A percentile compares a stretch with the other conserved stretches of the same genome.
These are phyloP conservation scores for Globodera rostochiensis DNA, from an alignment of 1,140 invertebrate species.

Conservation along the genomic window DNA sequence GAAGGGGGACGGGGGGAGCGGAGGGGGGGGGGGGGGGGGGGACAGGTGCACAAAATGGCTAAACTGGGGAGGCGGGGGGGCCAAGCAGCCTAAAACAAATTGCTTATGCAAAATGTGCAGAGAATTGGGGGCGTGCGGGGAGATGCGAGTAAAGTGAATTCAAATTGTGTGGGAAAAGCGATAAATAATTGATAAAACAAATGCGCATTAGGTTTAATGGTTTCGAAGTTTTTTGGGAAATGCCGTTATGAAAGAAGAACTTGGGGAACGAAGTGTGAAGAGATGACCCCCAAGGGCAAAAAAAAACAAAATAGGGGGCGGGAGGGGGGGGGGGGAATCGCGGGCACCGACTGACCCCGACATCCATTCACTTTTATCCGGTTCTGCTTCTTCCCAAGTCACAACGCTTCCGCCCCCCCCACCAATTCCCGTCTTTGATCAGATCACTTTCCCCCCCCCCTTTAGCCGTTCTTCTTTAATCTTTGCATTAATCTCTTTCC, in stretches of 20 bases:
- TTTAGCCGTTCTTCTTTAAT: neutral
- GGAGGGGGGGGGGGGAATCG: neutral
- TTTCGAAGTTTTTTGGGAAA: too few species aligned
- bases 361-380: neutral
- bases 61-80: neutral
- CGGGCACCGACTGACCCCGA: neutral
- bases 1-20: too few species aligned
- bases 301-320: neutral
- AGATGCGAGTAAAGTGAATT: too few species aligned
- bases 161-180: neutral
- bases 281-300: constrained; percentile 12
- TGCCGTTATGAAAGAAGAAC: too few species aligned
- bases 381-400: neutral
- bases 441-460: too few species aligned
- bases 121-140: neutral
- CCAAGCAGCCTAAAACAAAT: neutral
- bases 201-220: too few species aligned
- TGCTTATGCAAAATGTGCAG: neutral
- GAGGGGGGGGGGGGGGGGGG: too few species aligned
- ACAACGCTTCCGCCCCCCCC: neutral
- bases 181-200: too few species aligned
- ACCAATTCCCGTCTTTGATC: too few species aligned
- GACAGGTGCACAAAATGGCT: constrained; percentile 7
- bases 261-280: neutral
- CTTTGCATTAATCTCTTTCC: neutral